These are phyloP conservation scores for Zoanthus sociatus DNA, from an alignment of 92 coral and sea anemone genomes.

Conservation along the genomic window DNA sequence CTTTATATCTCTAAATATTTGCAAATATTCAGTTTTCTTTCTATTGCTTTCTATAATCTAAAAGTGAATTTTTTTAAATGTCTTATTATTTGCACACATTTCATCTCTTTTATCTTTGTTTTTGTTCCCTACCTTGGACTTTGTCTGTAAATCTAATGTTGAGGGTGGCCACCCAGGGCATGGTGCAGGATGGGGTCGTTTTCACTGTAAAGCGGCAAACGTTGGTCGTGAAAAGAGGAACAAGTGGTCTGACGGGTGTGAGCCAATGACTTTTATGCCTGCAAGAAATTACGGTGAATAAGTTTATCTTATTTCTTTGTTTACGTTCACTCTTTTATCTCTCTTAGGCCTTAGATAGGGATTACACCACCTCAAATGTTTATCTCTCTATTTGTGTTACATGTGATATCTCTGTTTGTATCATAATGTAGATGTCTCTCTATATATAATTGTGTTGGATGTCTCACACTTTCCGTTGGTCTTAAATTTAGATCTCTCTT, in stretches of 20 bases:
- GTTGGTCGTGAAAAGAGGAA: slow-evolving; percentile 81
- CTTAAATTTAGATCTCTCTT: too few species aligned
- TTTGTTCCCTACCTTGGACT: slow-evolving; percentile 68
- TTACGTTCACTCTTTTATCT: not conserved
- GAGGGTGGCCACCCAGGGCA: slow-evolving; percentile 86
- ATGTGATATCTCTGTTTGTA: too few species aligned
- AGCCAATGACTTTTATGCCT: slow-evolving; percentile 90
- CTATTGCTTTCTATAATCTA: too few species aligned
- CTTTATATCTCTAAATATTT: too few species aligned
- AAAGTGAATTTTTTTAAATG: too few species aligned
- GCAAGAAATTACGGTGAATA: slow-evolving; percentile 6
- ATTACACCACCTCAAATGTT: too few species aligned
- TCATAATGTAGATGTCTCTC: too few species aligned
- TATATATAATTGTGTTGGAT: too few species aligned
- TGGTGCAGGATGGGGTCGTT: slow-evolving; percentile 83
- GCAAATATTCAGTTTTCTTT: not conserved
- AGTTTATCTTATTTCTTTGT: not conserved
- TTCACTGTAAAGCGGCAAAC: slow-evolving; percentile 80
- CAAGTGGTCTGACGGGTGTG: slow-evolving; percentile 83
- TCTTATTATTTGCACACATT: not conserved
- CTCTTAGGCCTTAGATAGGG: not conserved
- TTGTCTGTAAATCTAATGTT: slow-evolving; percentile 88
- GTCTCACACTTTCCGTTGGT: too few species aligned
- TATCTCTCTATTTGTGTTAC: too few species aligned
- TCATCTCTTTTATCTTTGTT: not conserved